Base-by-base conservation (phyloP, 2,113 vertebrate species). In the Alouatta palliata region DNA sequence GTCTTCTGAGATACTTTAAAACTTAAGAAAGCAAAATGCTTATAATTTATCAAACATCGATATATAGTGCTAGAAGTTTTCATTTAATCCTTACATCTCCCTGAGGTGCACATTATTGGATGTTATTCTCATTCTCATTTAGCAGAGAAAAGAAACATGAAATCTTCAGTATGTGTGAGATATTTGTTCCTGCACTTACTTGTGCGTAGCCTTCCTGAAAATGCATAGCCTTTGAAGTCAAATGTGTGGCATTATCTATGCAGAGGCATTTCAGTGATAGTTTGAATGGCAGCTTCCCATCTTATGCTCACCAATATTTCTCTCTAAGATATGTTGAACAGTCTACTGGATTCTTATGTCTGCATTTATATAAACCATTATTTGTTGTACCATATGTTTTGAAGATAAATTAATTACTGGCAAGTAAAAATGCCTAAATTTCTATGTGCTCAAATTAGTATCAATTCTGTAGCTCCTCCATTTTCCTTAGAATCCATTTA, bases 341-440 rank as follows among this genome's bases (percentile, higher is more conserved):
- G 47, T 58, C 40, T 27, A n/a, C 21, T 97, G 47, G 25, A 56
- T 76, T 84, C 90, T 96, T 94, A 71, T 76, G 84, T 96, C n/a
- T 94, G 37, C 66, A 77, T 66, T 89, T 66, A 43, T 47, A 71
- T 20, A 88, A 82, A 56, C 71, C 6, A 6, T 84, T 84, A 64
- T 83, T 68, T 94, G 21, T 90, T 85, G 1, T 68, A 68, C 68
- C 49, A 61, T 76, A 52, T 70, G 21, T 84, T 94, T 88, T 93
- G 25, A 25, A 92, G 43, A 82, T 86, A 76, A 96, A 86, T 66
- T n/a, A 85, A 83, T 87, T 76, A 49, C 30, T 61, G 21, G 73
- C 82, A 32, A 70, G 21, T 84, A 90, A 89, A 95, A 96, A 83
- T 87, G 20, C 58, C 43, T 66, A 37, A 14, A 91, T 95, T 89